Conservation (phyloP, 1,140 invertebrate species). For the Muscidifurax raptorellus region DNA sequence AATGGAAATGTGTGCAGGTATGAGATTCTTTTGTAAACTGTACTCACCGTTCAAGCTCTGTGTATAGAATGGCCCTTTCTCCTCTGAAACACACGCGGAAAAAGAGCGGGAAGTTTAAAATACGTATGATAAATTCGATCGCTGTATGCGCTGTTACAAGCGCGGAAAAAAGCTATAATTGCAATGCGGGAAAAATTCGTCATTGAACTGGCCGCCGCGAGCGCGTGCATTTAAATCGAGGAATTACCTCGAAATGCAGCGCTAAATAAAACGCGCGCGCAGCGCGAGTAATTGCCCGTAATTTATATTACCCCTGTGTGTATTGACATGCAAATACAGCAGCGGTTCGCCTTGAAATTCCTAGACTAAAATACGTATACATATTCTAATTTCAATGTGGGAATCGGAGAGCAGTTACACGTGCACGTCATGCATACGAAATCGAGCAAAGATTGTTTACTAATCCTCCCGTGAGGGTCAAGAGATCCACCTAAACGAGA, state of each 20-base stretch:
- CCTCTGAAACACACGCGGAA: too few relatives aligned
- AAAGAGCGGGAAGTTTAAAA: too few relatives aligned
- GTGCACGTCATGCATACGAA: neutral
- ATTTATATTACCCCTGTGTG: conserved; percentile 75
- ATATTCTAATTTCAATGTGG: neutral
- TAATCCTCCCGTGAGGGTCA: neutral
- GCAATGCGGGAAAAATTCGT: neutral
- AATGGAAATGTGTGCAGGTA: too few relatives aligned
- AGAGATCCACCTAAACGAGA: conserved; percentile 54
- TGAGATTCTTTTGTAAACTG: too few relatives aligned
- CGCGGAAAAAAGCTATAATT: neutral
- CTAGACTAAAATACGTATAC: neutral
- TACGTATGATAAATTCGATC: too few relatives aligned
- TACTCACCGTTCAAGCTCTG: too few relatives aligned
- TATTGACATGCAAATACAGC: conserved; percentile 74
- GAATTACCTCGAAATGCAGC: neutral
- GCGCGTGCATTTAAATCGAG: conserved; percentile 19
- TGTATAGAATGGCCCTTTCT: too few relatives aligned
- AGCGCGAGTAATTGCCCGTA: conserved; percentile 73
- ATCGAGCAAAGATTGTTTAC: neutral
- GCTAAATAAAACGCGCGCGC: conserved; percentile 46
- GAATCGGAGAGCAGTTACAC: neutral
- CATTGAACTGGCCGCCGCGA: neutral
- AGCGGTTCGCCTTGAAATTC: conserved; percentile 44
- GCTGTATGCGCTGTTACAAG: too few relatives aligned